Conservation (phyloP, 2,113 vertebrate genomes). For the Nycticorax nycticorax region DNA sequence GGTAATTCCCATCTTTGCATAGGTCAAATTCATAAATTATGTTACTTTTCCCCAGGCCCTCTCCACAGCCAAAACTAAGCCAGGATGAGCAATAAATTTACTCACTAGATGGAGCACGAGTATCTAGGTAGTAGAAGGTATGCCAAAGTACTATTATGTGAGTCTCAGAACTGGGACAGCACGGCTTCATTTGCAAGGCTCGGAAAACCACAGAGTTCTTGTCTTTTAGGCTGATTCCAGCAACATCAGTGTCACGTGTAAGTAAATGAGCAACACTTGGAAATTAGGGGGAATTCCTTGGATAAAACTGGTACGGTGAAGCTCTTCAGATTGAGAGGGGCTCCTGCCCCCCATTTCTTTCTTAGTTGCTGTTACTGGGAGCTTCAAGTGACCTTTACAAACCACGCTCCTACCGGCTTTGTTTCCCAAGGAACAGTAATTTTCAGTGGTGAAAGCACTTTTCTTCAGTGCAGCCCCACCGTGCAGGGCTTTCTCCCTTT, state of each 20-base stretch:
- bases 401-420: not conserved
- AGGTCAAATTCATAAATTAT: not conserved
- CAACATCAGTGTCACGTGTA: not conserved
- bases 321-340: not conserved
- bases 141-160: not conserved
- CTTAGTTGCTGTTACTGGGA: not conserved
- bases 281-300: not conserved
- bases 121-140: not conserved
- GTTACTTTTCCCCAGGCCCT: not conserved
- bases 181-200: not conserved
- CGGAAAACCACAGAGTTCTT: not conserved
- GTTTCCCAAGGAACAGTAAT: not conserved
- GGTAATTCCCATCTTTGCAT: slow-evolving; percentile 25
- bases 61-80: not conserved
- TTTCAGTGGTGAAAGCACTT: not conserved
- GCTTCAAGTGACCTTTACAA: not conserved
- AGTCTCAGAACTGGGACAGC: not conserved
- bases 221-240: not conserved
- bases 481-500: not conserved
- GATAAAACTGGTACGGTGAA: not conserved
- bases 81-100: not conserved
- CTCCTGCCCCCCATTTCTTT: not conserved
- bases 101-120: slow-evolving; percentile 16
- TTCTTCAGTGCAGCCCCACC: not conserved
- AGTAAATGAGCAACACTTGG: not conserved